Conservation (phyloP, 2,888 invertebrate genomes). For the Drosophila barbarae region DNA sequence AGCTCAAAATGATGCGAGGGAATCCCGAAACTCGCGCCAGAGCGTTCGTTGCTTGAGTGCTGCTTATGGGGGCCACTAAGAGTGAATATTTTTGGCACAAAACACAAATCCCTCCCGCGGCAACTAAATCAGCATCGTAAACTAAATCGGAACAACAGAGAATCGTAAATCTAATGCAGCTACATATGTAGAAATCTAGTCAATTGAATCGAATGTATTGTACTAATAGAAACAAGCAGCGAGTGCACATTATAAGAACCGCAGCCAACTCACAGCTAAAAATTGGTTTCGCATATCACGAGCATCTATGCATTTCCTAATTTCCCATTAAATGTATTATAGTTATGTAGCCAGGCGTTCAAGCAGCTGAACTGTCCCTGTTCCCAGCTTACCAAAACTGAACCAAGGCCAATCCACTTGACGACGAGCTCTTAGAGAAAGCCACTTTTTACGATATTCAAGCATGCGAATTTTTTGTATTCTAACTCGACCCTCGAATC, state of each 20-base stretch:
- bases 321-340: constrained; percentile 69
- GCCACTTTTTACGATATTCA: constrained; percentile 52
- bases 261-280: constrained; percentile 31
- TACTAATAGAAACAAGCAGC: constrained; percentile 58
- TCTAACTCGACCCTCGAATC: constrained; percentile 36
- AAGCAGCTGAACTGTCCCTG: constrained; percentile 31
- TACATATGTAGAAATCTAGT: constrained; percentile 72
- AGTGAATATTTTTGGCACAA: constrained; percentile 40
- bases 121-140: constrained; percentile 35
- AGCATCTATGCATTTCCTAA: constrained; percentile 57
- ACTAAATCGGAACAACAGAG: constrained; percentile 36
- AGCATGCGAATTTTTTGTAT: constrained; percentile 48
- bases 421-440: constrained; percentile 57
- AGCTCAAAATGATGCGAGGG: background rate
- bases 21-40: background rate
- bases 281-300: constrained; percentile 61
- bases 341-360: constrained; percentile 56
- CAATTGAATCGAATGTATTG: constrained; percentile 74
- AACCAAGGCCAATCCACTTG: constrained; percentile 45
- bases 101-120: constrained; percentile 63
- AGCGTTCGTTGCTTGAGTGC: background rate
- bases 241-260: constrained; percentile 30
- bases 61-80: background rate
- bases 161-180: constrained; percentile 54
- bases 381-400: constrained; percentile 41